phyloP scores from a whole-genome alignment of 2,797 vertebrate genomes.

The Sebastes hopkinsi region DNA sequence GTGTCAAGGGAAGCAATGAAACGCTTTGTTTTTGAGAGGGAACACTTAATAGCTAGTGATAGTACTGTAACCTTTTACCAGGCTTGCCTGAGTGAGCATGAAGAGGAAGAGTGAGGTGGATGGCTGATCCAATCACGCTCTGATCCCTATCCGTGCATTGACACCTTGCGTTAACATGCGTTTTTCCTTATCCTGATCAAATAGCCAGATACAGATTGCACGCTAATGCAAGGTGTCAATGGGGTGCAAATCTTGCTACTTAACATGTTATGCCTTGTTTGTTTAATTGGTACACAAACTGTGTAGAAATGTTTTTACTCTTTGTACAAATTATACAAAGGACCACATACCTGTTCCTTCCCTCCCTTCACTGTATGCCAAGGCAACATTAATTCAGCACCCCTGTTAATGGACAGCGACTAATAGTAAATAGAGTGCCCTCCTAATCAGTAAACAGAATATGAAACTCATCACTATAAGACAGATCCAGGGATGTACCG shows the following conservation, averaged over 20 bases:
- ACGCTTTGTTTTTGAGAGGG: neutral
- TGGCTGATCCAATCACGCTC: fast-evolving
- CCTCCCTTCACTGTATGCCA: too few species aligned
- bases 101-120: neutral
- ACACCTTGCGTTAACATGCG: neutral
- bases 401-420: too few species aligned
- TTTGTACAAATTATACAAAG: too few species aligned
- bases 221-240: neutral
- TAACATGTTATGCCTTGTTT: neutral
- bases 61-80: neutral
- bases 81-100: neutral
- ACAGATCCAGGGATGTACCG: too few species aligned
- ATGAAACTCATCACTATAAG: too few species aligned
- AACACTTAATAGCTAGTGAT: neutral
- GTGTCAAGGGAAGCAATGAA: neutral
- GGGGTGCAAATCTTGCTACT: neutral
- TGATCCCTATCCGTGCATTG: neutral
- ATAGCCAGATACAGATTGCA: neutral
- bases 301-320: neutral
- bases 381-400: too few species aligned
- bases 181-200: neutral
- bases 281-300: neutral
- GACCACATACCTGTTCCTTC: too few species aligned
- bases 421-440: too few species aligned
- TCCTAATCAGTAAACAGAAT: too few species aligned